Percentiles rank a stretch among this genome's conserved stretches.
Conservation (phyloP, 1,140 invertebrate genomes). For the Drosophila simulans region DNA sequence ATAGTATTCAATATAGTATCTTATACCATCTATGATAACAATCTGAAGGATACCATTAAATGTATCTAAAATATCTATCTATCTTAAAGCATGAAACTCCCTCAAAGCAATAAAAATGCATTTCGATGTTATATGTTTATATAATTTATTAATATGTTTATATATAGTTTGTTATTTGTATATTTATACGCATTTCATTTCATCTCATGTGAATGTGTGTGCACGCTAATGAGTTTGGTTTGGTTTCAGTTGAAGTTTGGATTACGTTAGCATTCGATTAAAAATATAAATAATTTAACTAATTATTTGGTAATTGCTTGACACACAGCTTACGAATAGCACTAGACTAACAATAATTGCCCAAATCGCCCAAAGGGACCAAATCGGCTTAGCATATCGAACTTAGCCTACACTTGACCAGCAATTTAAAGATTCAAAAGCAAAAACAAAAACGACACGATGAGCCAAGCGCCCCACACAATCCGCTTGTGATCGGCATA, state of each 20-base stretch:
- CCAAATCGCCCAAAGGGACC: not conserved
- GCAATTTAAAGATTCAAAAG: conserved; percentile 62
- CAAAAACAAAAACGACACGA: conserved; percentile 37
- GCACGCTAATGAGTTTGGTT: conserved; percentile 34
- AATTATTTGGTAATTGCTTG: conserved; percentile 77
- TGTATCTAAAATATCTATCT: too few species aligned
- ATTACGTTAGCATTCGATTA: conserved; percentile 63
- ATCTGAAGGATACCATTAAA: too few species aligned
- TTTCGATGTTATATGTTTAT: conserved; percentile 21
- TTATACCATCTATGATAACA: too few species aligned
- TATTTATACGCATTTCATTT: conserved; percentile 57
- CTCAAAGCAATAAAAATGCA: too few species aligned
- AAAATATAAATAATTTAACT: conserved; percentile 78
- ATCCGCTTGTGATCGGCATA: conserved; percentile 1
- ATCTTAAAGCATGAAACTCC: too few species aligned
- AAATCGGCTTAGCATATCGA: conserved; percentile 21
- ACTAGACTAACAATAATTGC: conserved; percentile 21
- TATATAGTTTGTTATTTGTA: conserved; percentile 49
- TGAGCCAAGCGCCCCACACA: conserved; percentile 29
- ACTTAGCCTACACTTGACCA: conserved; percentile 70
- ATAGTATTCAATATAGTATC: not conserved
- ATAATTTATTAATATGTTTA: conserved; percentile 54
- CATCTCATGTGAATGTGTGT: conserved; percentile 31
- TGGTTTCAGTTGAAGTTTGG: conserved; percentile 52
- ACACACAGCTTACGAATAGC: conserved; percentile 38